phyloP scores from a whole-genome alignment of 2,113 vertebrate species.

The Taxidea taxus region DNA sequence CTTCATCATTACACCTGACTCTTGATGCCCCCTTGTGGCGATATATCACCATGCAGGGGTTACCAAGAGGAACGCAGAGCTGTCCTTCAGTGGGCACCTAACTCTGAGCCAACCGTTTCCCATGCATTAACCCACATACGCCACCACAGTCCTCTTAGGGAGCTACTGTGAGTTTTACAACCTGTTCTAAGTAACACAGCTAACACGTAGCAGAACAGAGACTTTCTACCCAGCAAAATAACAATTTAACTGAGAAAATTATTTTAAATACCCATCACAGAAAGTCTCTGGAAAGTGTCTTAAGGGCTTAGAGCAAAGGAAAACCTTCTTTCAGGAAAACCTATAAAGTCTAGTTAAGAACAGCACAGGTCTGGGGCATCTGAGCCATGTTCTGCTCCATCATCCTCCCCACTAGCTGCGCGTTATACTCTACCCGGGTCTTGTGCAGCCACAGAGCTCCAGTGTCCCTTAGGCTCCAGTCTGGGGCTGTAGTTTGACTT shows the following conservation, averaged over 20 bases:
- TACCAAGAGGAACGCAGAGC: background rate
- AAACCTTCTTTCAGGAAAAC: background rate
- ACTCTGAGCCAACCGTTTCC: background rate
- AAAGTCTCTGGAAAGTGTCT: background rate
- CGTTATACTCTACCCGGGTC: background rate
- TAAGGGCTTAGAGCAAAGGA: background rate
- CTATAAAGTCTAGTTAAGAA: background rate
- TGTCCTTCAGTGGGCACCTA: too few species aligned
- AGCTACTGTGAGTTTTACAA: background rate
- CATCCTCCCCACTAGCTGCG: background rate
- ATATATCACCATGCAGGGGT: background rate
- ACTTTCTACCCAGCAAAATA: background rate
- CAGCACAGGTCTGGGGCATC: background rate
- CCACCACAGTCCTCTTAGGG: background rate
- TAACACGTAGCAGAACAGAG: background rate
- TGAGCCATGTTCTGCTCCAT: background rate
- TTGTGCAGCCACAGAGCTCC: background rate
- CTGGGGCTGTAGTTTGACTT: background rate
- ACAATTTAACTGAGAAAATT: background rate
- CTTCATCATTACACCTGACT: background rate
- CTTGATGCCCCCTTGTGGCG: conserved; percentile 65
- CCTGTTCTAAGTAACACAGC: background rate
- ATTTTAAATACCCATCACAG: background rate
- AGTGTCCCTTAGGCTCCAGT: background rate
- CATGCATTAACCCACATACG: background rate